These are phyloP conservation scores for Pantala flavescens DNA, from an alignment of 1,140 invertebrate species.

Conservation along the genomic window DNA sequence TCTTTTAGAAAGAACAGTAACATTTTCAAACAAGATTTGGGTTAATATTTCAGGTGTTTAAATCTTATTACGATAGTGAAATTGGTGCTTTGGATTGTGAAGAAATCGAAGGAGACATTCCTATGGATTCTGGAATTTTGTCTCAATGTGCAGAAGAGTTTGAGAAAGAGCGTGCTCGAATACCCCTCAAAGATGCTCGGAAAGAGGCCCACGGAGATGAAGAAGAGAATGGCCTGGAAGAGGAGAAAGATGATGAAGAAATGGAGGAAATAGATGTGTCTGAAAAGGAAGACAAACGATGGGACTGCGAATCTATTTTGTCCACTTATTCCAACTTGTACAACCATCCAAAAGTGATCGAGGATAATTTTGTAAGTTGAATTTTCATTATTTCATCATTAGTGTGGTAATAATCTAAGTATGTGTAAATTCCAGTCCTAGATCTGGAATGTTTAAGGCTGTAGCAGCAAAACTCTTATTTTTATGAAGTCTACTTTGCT, in stretches of 20 bases:
- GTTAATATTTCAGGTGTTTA: constrained; percentile 51
- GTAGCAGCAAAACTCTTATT: no score
- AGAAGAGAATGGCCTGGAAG: constrained; percentile 33
- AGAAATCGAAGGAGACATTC: constrained; percentile 74
- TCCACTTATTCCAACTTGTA: constrained; percentile 83
- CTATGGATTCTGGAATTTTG: constrained; percentile 53
- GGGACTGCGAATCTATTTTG: constrained; percentile 90
- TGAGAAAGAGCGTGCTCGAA: constrained; percentile 30
- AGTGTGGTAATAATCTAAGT: constrained; percentile 15
- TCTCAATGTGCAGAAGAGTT: constrained; percentile 47
- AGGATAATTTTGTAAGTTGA: constrained; percentile 37
- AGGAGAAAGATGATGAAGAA: constrained; percentile 45
- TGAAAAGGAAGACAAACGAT: constrained; percentile 57
- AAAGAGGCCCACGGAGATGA: constrained; percentile 29
- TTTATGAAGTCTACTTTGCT: no score
- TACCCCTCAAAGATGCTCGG: constrained; percentile 19
- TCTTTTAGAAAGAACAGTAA: no score
- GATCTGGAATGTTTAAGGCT: not conserved
- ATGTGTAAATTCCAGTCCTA: constrained; percentile 12
- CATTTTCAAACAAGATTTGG: no score
- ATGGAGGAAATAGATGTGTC: constrained; percentile 47
- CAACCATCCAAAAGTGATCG: constrained; percentile 82
- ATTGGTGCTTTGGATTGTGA: constrained; percentile 80
- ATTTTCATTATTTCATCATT: no score
- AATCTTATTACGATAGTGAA: constrained; percentile 78